Evolutionary conservation across 2,888 invertebrate species (phyloP).

Genomic region (Ashinkailepas kermadecensis): DNA sequence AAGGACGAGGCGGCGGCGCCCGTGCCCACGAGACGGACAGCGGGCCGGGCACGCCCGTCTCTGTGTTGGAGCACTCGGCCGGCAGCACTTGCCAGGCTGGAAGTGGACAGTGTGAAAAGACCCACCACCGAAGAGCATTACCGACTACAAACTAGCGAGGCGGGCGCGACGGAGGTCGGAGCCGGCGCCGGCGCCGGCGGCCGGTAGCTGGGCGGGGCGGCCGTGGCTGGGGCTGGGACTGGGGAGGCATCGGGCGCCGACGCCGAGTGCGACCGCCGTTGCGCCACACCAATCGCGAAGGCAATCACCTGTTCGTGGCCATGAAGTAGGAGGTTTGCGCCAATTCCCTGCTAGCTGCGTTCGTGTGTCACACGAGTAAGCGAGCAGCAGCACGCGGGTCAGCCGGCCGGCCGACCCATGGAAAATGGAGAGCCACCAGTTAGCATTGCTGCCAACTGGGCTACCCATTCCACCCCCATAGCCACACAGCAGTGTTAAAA

Average conservation of each 20-base stretch:
- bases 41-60: not conserved
- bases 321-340: conserved; percentile 98
- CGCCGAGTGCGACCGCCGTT: too few species aligned
- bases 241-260: not conserved
- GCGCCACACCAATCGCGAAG: not conserved
- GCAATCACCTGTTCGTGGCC: conserved; percentile 82
- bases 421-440: conserved; percentile 31
- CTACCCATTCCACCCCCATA: not conserved
- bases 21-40: not conserved
- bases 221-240: not conserved
- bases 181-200: not conserved
- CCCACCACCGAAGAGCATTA: conserved; percentile 24
- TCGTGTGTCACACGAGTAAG: conserved; percentile 25
- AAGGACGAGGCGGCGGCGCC: not conserved
- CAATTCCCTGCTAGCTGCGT: conserved; percentile 82
- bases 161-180: not conserved
- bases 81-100: not conserved
- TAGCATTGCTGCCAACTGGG: conserved; percentile 19
- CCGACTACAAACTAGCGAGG: not conserved
- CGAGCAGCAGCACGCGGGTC: conserved; percentile 20
- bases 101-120: not conserved
- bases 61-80: not conserved
- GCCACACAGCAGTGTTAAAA: not conserved
- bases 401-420: conserved; percentile 33
- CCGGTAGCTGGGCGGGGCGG: not conserved